A percentile compares a stretch with the other conserved stretches of the same genome.
phyloP scores from a whole-genome alignment of 2,113 vertebrate species.

The Turdus rufiventris region DNA sequence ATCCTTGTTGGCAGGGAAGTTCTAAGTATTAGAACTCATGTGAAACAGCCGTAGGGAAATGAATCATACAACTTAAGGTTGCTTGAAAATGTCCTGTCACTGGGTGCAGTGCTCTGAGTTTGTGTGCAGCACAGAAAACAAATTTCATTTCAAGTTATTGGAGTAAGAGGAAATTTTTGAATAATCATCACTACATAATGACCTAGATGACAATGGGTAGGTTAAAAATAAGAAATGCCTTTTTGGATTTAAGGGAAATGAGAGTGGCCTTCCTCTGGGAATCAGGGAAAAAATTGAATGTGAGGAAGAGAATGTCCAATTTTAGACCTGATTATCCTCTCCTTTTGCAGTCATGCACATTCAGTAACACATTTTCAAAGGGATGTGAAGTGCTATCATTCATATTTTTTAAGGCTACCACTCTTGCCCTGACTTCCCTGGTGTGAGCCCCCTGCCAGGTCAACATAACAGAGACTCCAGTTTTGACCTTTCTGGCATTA shows the following conservation, averaged over 20 bases:
- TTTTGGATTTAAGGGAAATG: constrained; percentile 40
- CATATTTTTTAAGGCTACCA: background rate
- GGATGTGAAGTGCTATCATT: background rate
- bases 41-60: constrained; percentile 23
- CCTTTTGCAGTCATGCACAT: background rate
- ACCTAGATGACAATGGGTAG: constrained; percentile 32
- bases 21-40: background rate
- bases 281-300: background rate
- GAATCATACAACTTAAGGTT: background rate
- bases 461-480: background rate
- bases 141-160: background rate
- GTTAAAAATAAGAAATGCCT: constrained; percentile 47
- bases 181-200: background rate
- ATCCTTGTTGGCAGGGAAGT: constrained; percentile 31
- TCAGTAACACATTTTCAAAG: background rate
- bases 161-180: constrained; percentile 36
- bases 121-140: background rate
- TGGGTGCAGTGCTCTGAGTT: background rate
- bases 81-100: constrained; percentile 19
- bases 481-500: background rate
- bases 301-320: constrained; percentile 32
- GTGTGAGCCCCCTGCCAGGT: background rate
- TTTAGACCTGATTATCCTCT: constrained; percentile 1
- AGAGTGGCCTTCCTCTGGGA: constrained; percentile 22
- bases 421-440: background rate